Base-by-base conservation (phyloP, 2,888 invertebrate species). In the Alviniconcha strummeri region DNA sequence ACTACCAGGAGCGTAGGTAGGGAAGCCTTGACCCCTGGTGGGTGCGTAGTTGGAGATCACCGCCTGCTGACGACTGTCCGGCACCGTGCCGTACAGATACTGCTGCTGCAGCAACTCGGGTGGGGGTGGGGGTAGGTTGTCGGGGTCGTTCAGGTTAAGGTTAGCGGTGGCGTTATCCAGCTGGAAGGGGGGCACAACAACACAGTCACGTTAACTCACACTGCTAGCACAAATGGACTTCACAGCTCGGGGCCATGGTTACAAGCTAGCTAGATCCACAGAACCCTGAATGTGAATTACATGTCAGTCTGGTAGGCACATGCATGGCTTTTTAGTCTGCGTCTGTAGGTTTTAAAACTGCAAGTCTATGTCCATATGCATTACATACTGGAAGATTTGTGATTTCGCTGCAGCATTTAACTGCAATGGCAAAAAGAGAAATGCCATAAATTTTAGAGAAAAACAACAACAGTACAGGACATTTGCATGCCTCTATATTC, bases 71-170 rank as follows among this genome's bases (percentile, higher is more conserved):
- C 89, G 83, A 81, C 88, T 88, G 85, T 89, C 89, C 2, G 91
- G 91, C n/a, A 91, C 88, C 8, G 89, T 90, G 64, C 91, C 92
- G 78, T 92, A 91, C 85, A 91, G 86, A 84, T 90, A 91, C 86
- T 92, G 91, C 85, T 91, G 92, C 84, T 91, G 91, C 7, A 91
- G 85, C 8, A 91, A 85, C 81, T 91, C 91, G 15, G 91, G 91
- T 17, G 92, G 92, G 52, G 91, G 91, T 15, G 91, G 91, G 11
- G 91, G 91, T 0, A 90, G 87, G 79, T 88, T 85, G 78, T 90
- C 90, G 9, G 85, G 86, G 56, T 85, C 88, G 80, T 87, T 85
- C 64, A 90, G 85, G 77, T 87, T 85, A 54, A 90, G 84, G 80
- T 87, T 88, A 55, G 88, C 86, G 19, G 90, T 86, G 57, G 88